These are phyloP conservation scores for Oenanthe oenanthe DNA, from an alignment of 2,113 vertebrate species.

Conservation along the genomic window DNA sequence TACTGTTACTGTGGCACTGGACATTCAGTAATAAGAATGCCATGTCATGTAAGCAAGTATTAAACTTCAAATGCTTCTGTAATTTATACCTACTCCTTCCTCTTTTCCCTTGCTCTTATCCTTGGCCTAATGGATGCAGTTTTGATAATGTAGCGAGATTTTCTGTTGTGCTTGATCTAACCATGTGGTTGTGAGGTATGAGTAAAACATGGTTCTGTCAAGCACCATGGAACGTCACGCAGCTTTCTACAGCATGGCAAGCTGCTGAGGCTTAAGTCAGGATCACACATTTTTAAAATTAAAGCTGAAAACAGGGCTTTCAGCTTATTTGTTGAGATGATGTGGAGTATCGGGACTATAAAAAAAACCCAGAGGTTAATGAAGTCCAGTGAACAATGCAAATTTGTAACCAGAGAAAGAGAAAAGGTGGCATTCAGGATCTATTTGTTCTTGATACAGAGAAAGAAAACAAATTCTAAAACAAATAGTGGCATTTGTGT, in stretches of 20 bases:
- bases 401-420: conserved; percentile 31
- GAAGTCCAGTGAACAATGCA: conserved; percentile 29
- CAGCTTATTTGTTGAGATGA: conserved; percentile 59
- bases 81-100: conserved; percentile 65
- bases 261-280: conserved; percentile 85
- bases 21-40: conserved; percentile 74
- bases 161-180: conserved; percentile 99
- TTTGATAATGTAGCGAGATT: conserved; percentile 92
- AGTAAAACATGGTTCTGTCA: conserved; percentile 99
- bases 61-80: conserved; percentile 58
- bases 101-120: conserved; percentile 78
- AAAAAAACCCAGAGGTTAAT: conserved; percentile 55
- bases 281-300: conserved; percentile 71
- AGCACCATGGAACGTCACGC: conserved; percentile 99
- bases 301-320: conserved; percentile 69
- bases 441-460: conserved; percentile 64
- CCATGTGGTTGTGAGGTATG: conserved; percentile 99
- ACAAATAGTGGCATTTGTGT: conserved; percentile 66
- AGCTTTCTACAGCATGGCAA: conserved; percentile 96
- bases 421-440: conserved; percentile 63
- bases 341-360: conserved; percentile 57
- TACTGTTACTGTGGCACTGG: conserved; percentile 70
- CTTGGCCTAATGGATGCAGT: conserved; percentile 93
- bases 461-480: conserved; percentile 63
- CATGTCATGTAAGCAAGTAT: conserved; percentile 73